Conservation (phyloP, 2,888 invertebrate genomes). For the Chrysopilus asiliformis region DNA sequence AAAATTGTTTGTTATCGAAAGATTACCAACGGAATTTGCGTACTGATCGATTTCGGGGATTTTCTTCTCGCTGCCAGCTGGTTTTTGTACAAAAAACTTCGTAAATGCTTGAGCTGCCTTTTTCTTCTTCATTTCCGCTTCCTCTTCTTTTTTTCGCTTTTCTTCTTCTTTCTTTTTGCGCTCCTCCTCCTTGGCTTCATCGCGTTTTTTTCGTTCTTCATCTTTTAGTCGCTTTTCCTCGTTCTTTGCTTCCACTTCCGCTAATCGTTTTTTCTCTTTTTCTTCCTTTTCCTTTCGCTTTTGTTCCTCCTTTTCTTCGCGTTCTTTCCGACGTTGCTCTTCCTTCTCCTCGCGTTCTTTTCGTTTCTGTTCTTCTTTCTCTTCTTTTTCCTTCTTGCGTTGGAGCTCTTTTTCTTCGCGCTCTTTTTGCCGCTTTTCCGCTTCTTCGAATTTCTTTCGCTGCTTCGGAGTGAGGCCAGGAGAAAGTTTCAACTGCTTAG, state of each 20-base stretch:
- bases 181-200: conserved; percentile 38
- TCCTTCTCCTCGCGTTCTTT: conserved; percentile 20
- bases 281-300: conserved; percentile 33
- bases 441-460: conserved; percentile 37
- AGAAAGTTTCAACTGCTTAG: too few species aligned
- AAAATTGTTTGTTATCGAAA: too few species aligned
- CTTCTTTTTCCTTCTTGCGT: conserved; percentile 43
- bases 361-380: conserved; percentile 38
- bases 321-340: conserved; percentile 16
- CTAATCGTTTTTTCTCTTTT: conserved; percentile 26
- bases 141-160: conserved; percentile 38
- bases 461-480: too few species aligned
- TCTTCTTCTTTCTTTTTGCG: conserved; percentile 30
- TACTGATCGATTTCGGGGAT: conserved; percentile 17
- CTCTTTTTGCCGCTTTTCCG: conserved; percentile 29
- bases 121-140: conserved; percentile 60
- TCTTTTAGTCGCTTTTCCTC: conserved; percentile 28
- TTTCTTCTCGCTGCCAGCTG: conserved; percentile 23
- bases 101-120: conserved; percentile 67
- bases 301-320: conserved; percentile 22
- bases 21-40: too few species aligned
- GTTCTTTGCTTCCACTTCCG: conserved; percentile 28
- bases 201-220: conserved; percentile 27
- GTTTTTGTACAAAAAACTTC: conserved; percentile 61
- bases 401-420: conserved; percentile 39